These are phyloP conservation scores for Megathymus violae DNA, from an alignment of 1,140 invertebrate species.

Conservation along the genomic window DNA sequence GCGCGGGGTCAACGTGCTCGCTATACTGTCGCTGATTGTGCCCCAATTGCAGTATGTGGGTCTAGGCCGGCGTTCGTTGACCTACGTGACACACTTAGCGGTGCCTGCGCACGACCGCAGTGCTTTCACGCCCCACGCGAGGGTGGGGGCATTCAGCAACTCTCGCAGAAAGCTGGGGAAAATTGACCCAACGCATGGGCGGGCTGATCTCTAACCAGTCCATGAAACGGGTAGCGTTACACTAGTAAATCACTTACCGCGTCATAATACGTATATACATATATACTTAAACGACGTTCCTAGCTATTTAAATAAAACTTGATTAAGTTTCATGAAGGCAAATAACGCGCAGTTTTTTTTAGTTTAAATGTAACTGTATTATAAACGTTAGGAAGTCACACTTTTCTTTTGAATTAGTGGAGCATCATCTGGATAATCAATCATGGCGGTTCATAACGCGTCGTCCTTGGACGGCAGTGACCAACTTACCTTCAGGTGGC, in stretches of 20 bases:
- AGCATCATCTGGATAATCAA: too few species aligned
- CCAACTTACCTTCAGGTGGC: too few species aligned
- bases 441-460: too few species aligned
- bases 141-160: slow-evolving; percentile 58
- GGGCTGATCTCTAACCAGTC: slow-evolving; percentile 17
- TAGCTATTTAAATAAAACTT: too few species aligned
- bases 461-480: too few species aligned
- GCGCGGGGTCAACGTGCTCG: slow-evolving; percentile 77
- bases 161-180: slow-evolving; percentile 73
- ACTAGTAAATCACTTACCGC: slow-evolving; percentile 27
- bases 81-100: slow-evolving; percentile 77
- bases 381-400: too few species aligned
- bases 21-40: slow-evolving; percentile 83
- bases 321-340: too few species aligned
- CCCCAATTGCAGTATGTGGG: slow-evolving; percentile 81
- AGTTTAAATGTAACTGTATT: too few species aligned
- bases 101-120: slow-evolving; percentile 68
- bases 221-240: slow-evolving; percentile 39
- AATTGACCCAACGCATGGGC: slow-evolving; percentile 47
- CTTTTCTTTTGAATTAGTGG: too few species aligned
- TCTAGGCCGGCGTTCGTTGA: slow-evolving; percentile 83
- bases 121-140: slow-evolving; percentile 77
- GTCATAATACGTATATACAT: neutral
- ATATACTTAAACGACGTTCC: too few species aligned
- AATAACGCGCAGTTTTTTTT: too few species aligned